Conservation (phyloP, 2,113 vertebrate species). For the Tichodroma muraria region DNA sequence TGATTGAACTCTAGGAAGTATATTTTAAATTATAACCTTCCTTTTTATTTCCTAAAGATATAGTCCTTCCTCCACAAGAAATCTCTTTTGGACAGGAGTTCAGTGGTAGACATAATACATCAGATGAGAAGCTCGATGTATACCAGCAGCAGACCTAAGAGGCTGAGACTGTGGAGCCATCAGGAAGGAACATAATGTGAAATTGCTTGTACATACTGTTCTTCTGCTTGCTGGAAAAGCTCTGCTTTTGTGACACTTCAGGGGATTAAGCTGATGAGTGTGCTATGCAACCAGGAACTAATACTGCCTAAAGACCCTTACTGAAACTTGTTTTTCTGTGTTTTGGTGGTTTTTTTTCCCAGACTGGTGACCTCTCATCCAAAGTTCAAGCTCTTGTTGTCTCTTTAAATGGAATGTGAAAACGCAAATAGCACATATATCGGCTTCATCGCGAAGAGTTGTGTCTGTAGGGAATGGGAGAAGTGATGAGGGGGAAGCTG, state of each 20-base stretch:
- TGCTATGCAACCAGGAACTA: slow-evolving; percentile 21
- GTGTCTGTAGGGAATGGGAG: background rate
- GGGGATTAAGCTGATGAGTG: slow-evolving; percentile 49
- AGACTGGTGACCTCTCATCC: background rate
- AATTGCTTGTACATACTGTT: slow-evolving; percentile 28
- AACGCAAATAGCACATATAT: background rate
- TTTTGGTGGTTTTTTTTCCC: background rate
- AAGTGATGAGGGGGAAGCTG: background rate
- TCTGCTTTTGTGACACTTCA: slow-evolving; percentile 40
- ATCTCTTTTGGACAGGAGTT: background rate
- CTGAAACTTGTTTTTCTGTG: background rate
- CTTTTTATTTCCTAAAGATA: background rate
- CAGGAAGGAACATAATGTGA: slow-evolving; percentile 27
- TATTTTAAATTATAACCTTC: background rate
- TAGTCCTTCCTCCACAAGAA: background rate
- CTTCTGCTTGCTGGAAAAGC: background rate
- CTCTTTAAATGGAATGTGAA: background rate
- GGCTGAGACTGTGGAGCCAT: background rate
- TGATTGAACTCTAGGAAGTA: background rate
- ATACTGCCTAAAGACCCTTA: background rate
- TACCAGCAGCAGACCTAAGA: slow-evolving; percentile 1
- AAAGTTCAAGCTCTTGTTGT: background rate
- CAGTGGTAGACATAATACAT: background rate
- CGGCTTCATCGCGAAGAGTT: background rate
- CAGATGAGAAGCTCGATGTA: background rate